Evolutionary conservation across 2,888 invertebrate species (phyloP), one percentile per base, ranked within the genome.

Genomic region (Rotaria magnacalcarata): DNA sequence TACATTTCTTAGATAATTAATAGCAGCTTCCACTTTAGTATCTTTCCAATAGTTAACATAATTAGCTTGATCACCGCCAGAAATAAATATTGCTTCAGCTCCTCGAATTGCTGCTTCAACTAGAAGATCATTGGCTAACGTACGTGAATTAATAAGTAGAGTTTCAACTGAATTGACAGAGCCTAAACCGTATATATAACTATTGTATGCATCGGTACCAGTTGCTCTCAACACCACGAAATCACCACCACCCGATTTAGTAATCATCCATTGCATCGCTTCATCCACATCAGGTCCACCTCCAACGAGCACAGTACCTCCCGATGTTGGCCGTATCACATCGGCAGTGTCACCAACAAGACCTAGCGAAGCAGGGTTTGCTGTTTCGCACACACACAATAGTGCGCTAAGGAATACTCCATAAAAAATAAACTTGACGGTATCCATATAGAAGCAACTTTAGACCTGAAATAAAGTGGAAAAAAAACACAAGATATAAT

Each of bases 21-120:
- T 47, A 8, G 85, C 85, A 43, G 56, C 85, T 58, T 85, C 54
- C 21, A 85, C 41, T 41, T n/a, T n/a, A 19, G 80, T 84, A 54
- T 60, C 58, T 80, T 75, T 80, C 52, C 80, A 85, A 21, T 54
- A 54, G 54, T 54, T 54, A 6, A 54, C 54, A 34, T 84, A 85
- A 58, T 58, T 58, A 43, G 80, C 58, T 80, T 85, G 85, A 80
- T 85, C 80, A 56, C 85, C 85, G n/a, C 85, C 85, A 16, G 86
- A 34, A 84, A 86, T 84, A 60, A 80, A 85, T 16, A 85, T 34
- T 21, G 85, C 85, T 43, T 85, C 85, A 2, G 85, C 85, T 80
- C 80, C 58, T n/a, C 75, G 54, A n/a, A 85, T 80, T 27, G 75
- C 84, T 24, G n/a, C 41, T 41, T 50, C 85, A 43, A 85, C 85